These are phyloP conservation scores for Thereva unica DNA, from an alignment of 2,888 invertebrate genomes.

Conservation along the genomic window DNA sequence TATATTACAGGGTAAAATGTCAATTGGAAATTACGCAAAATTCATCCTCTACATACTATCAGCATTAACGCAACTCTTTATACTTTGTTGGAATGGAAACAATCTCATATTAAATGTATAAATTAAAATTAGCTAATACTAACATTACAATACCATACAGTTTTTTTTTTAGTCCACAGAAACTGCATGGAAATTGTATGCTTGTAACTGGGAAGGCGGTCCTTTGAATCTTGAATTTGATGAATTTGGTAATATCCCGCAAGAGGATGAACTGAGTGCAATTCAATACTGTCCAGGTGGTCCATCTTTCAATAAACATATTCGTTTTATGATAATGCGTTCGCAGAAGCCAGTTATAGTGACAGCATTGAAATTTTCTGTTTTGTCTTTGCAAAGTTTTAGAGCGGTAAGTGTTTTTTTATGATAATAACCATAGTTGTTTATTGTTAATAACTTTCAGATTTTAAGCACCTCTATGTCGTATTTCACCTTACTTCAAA, in stretches of 20 bases:
- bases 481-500: constrained; percentile 55
- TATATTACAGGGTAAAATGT: constrained; percentile 49
- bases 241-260: neutral
- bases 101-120: constrained; percentile 48
- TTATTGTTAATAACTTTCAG: constrained; percentile 44
- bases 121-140: neutral
- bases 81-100: constrained; percentile 56
- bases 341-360: constrained; percentile 53
- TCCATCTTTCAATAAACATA: constrained; percentile 47
- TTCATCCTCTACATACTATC: constrained; percentile 56
- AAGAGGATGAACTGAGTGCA: too few species aligned
- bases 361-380: constrained; percentile 56
- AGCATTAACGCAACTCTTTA: constrained; percentile 52
- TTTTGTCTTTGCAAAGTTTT: constrained; percentile 54
- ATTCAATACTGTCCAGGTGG: constrained; percentile 44
- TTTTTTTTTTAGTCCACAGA: constrained; percentile 36
- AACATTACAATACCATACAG: neutral
- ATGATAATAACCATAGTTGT: neutral
- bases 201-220: constrained; percentile 52
- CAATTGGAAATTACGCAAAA: constrained; percentile 54
- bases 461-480: constrained; percentile 57
- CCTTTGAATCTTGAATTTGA: constrained; percentile 1
- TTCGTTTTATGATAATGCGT: constrained; percentile 52
- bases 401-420: constrained; percentile 47
- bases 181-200: constrained; percentile 40